phyloP scores from a whole-genome alignment of 2,888 invertebrate species.

The Catocala nupta region DNA sequence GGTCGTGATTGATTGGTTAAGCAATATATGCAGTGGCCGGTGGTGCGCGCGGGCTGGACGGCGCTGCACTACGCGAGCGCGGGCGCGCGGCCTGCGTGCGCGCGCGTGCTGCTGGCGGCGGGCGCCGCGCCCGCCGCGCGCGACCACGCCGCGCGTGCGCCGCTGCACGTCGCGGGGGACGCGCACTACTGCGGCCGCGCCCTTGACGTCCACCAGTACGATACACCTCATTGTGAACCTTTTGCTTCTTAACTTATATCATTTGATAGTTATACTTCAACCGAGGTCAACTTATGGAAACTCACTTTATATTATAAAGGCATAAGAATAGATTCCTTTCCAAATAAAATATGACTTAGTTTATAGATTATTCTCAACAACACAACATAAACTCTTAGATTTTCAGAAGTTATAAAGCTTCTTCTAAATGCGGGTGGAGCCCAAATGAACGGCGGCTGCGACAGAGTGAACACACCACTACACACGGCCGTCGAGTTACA shows the following conservation, averaged over 20 bases:
- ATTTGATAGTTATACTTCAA: too few species aligned
- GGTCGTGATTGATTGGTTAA: not conserved
- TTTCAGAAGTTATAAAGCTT: too few species aligned
- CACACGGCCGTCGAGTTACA: slow-evolving; percentile 1
- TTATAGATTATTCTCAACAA: too few species aligned
- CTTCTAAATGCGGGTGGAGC: too few species aligned
- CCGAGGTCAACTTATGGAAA: too few species aligned
- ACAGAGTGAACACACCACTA: not conserved
- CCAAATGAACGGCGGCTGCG: not conserved
- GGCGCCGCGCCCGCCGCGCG: slow-evolving; percentile 29
- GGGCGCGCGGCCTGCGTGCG: slow-evolving; percentile 65
- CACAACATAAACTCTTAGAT: too few species aligned
- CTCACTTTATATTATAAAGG: too few species aligned
- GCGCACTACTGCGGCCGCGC: slow-evolving; percentile 7
- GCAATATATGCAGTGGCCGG: slow-evolving; percentile 62
- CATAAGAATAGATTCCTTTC: too few species aligned
- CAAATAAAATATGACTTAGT: too few species aligned
- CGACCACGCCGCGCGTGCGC: slow-evolving; percentile 28
- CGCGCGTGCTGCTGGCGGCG: slow-evolving; percentile 45
- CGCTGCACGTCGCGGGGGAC: slow-evolving; percentile 37
- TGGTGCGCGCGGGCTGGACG: slow-evolving; percentile 80
- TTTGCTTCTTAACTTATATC: too few species aligned
- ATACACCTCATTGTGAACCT: too few species aligned
- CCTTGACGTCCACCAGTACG: slow-evolving; percentile 11
- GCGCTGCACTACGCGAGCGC: slow-evolving; percentile 86